Base-by-base conservation (phyloP, 2,888 invertebrate genomes). In the Cylloceria caligata region DNA sequence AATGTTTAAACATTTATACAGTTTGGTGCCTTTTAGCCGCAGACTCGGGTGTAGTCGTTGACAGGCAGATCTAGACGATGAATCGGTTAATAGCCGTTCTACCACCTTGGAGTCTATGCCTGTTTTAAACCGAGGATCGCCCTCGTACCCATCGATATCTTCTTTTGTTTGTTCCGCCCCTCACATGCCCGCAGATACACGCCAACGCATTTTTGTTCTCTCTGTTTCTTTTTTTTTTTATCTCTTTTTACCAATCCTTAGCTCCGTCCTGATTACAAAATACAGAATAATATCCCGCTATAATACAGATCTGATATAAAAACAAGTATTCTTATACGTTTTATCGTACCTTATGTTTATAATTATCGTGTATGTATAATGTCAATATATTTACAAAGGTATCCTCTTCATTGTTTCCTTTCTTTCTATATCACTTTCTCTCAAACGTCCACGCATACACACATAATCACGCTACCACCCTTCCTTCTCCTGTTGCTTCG, bases 281-380 rank as follows among this genome's bases (percentile, higher is more conserved):
- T 92, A 92, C 92, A 91, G 90, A 90, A 90, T 92, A 91, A 90
- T 92, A 91, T 90, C 89, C 89, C 88, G 87, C 91, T 92, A 92
- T 92, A 90, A 91, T 92, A 92, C 92, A 92, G 89, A 89, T 91
- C 88, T 92, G 90, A 92, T 92, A 92, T 90, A 92, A 92, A 92
- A 92, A 92, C 91, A 92, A 92, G 89, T 91, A 89, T 91, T 88
- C 90, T 89, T 81, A 88, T 89, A 89, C 88, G 86, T 87, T 89
- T 90, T 90, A 89, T 88, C 90, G 87, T 88, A 83, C 49, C 62
- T 80, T 78, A 75, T 7, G 49, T 74, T 80, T 81, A 82, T 75
- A 83, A 77, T 85, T 84, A 84, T 83, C 81, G 77, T 85, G 84
- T 78, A 83, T 85, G 75, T 83, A 80, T 80, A 83, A 78, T 81